Evolutionary conservation across 2,888 invertebrate genomes (phyloP).

Genomic region (Bugulina stolonifera): DNA sequence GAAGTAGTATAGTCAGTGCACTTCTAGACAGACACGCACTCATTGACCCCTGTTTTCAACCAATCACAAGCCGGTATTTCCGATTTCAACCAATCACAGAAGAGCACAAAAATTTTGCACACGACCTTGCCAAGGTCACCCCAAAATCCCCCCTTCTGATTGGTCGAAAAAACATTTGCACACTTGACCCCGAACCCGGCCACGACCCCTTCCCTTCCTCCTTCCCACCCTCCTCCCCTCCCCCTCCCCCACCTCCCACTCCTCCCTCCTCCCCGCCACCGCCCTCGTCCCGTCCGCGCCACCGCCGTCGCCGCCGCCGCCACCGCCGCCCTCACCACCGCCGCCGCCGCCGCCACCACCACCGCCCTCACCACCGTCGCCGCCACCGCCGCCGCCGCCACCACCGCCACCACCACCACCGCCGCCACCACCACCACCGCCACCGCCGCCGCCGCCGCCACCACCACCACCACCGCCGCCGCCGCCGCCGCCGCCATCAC

Average conservation of each 20-base stretch:
- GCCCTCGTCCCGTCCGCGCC: not conserved
- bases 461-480: not conserved
- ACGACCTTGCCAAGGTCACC: too few relatives aligned
- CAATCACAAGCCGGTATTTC: too few relatives aligned
- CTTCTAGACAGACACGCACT: too few relatives aligned
- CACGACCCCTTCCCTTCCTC: not conserved
- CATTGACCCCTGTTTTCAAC: too few relatives aligned
- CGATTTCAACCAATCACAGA: too few relatives aligned
- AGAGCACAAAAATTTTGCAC: too few relatives aligned
- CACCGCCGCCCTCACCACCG: not conserved
- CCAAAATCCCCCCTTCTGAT: too few relatives aligned
- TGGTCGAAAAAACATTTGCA: too few relatives aligned
- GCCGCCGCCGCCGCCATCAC: not conserved
- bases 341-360: not conserved
- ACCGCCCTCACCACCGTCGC: too few relatives aligned
- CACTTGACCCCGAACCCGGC: too few relatives aligned
- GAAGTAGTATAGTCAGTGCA: too few relatives aligned
- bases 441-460: not conserved
- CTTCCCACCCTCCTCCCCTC: not conserved
- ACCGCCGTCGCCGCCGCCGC: not conserved
- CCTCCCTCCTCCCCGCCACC: not conserved
- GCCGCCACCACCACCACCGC: not conserved
- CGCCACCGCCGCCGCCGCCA: not conserved
- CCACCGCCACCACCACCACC: not conserved
- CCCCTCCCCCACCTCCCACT: not conserved